Evolutionary conservation across 2,888 invertebrate species (phyloP).

Genomic region (Parnassius glacialis): DNA sequence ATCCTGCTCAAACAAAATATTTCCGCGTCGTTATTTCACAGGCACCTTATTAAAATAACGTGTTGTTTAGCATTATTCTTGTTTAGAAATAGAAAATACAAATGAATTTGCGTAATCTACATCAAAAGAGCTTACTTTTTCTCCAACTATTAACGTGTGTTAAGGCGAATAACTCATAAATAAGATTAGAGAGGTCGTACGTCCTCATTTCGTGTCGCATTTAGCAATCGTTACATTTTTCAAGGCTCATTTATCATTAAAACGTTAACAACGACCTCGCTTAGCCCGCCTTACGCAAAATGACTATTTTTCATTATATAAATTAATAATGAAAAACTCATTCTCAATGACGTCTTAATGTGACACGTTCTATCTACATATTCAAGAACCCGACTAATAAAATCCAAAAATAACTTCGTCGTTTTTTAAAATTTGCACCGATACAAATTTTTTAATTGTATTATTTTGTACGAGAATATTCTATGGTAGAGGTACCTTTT

Average conservation of each 20-base stretch:
- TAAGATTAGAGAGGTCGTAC: constrained; percentile 57
- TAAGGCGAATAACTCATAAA: constrained; percentile 70
- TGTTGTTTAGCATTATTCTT: constrained; percentile 48
- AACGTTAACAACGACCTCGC: constrained; percentile 59
- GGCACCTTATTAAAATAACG: constrained; percentile 54
- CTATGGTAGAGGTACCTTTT: not conserved
- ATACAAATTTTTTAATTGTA: not conserved
- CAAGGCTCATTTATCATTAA: constrained; percentile 67
- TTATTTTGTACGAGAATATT: not conserved
- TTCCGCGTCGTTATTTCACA: constrained; percentile 42
- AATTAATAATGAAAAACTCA: constrained; percentile 37
- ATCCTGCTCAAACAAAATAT: constrained; percentile 48
- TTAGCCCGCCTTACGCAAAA: constrained; percentile 39
- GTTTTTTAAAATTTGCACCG: not conserved
- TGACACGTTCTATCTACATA: constrained; percentile 37
- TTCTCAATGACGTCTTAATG: constrained; percentile 32
- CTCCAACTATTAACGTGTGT: constrained; percentile 65
- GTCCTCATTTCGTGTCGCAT: constrained; percentile 71
- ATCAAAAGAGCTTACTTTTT: constrained; percentile 65
- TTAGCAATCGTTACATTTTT: constrained; percentile 67
- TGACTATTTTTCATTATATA: constrained; percentile 40
- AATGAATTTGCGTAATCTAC: constrained; percentile 68
- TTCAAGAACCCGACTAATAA: constrained; percentile 50
- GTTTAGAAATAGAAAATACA: constrained; percentile 54
- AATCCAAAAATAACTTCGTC: constrained; percentile 30